These are phyloP conservation scores for Ophraella communa DNA, from an alignment of 2,888 invertebrate species.

Conservation along the genomic window DNA sequence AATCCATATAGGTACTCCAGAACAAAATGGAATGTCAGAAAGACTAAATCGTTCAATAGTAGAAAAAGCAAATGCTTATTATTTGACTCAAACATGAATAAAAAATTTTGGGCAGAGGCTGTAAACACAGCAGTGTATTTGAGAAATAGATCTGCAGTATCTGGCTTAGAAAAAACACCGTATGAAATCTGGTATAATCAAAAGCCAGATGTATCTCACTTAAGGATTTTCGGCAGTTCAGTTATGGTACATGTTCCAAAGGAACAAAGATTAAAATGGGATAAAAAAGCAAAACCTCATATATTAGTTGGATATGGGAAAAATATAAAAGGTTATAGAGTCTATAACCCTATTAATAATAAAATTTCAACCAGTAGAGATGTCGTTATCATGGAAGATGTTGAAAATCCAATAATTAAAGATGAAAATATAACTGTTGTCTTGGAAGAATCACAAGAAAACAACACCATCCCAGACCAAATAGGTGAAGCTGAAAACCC, in stretches of 20 bases:
- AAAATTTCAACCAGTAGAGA: too few relatives aligned
- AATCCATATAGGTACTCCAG: constrained; percentile 21
- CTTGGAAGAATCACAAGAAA: too few relatives aligned
- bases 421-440: too few relatives aligned
- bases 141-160: constrained; percentile 35
- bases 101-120: constrained; percentile 48
- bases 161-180: constrained; percentile 42
- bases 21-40: constrained; percentile 39
- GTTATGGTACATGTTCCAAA: constrained; percentile 49
- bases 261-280: constrained; percentile 47
- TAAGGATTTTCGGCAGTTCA: constrained; percentile 46
- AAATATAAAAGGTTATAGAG: constrained; percentile 41
- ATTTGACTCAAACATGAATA: constrained; percentile 40
- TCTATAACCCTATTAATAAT: neutral
- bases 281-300: constrained; percentile 41
- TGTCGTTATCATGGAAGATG: too few relatives aligned
- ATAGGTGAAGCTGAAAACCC: too few relatives aligned
- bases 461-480: too few relatives aligned
- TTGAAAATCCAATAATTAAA: too few relatives aligned
- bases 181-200: constrained; percentile 51
- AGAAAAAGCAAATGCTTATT: constrained; percentile 45
- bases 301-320: constrained; percentile 46
- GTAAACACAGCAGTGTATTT: constrained; percentile 43
- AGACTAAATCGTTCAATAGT: too few relatives aligned
- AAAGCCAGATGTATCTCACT: constrained; percentile 46